A percentile compares a stretch with the other conserved stretches of the same genome.
phyloP scores from a whole-genome alignment of 2,113 vertebrate species.

The Ahaetulla prasina region DNA sequence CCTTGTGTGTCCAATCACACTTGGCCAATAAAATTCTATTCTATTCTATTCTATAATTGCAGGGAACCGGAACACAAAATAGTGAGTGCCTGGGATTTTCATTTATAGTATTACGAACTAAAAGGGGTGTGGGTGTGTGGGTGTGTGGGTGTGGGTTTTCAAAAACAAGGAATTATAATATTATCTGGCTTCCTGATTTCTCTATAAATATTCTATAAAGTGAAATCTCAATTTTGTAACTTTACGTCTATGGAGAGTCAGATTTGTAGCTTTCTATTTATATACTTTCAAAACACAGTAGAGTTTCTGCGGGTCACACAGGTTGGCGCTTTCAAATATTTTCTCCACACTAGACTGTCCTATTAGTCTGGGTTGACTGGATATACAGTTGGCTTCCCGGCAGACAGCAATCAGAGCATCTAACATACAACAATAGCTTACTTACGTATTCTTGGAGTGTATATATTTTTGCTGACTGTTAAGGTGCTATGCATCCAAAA shows the following conservation, averaged over 20 bases:
- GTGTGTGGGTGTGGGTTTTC: background rate
- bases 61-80: too few species aligned
- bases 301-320: background rate
- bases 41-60: too few species aligned
- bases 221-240: background rate
- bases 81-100: background rate
- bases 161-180: background rate
- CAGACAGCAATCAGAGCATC: conserved; percentile 49
- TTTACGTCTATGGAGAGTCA: background rate
- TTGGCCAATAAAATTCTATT: too few species aligned
- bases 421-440: conserved; percentile 45
- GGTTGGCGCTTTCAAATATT: background rate
- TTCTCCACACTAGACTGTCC: background rate
- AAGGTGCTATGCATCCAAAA: background rate
- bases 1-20: too few species aligned
- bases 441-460: conserved; percentile 26
- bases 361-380: conserved; percentile 35
- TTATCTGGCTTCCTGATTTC: background rate
- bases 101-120: background rate
- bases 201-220: background rate
- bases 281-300: background rate
- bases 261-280: background rate
- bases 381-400: conserved; percentile 55
- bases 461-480: conserved; percentile 20
- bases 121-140: background rate